Percentiles rank a stretch among this genome's conserved stretches.
Conservation (phyloP, 2,797 vertebrate genomes). For the Siniperca scherzeri region DNA sequence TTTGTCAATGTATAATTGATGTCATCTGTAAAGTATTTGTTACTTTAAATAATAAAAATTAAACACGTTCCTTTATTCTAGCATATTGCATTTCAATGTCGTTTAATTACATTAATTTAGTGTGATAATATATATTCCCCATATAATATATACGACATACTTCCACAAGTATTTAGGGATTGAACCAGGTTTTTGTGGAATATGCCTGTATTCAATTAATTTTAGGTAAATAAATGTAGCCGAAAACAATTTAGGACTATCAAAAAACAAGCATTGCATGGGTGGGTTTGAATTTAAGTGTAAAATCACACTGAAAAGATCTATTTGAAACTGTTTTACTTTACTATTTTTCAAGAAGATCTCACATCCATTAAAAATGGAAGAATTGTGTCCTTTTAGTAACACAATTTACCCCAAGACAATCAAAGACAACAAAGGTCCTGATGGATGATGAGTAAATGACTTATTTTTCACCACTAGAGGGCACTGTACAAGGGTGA, state of each 20-base stretch:
- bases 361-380: neutral
- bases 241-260: neutral
- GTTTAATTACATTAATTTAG: neutral
- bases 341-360: neutral
- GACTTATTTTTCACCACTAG: constrained; percentile 16
- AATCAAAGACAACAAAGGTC: neutral
- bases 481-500: neutral
- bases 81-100: neutral
- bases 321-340: neutral
- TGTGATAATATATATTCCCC: neutral
- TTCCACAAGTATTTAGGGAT: neutral
- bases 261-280: neutral
- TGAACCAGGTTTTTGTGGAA: neutral
- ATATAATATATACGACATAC: no score
- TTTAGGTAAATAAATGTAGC: neutral
- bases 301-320: neutral
- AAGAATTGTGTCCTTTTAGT: neutral
- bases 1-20: neutral
- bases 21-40: neutral
- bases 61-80: neutral
- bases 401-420: neutral
- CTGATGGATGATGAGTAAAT: neutral
- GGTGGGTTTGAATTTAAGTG: neutral
- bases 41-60: neutral
- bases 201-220: neutral